A percentile compares a stretch with the other conserved stretches of the same genome.
These are phyloP conservation scores for Pteronura brasiliensis DNA, from an alignment of 2,113 vertebrate species.

Conservation along the genomic window DNA sequence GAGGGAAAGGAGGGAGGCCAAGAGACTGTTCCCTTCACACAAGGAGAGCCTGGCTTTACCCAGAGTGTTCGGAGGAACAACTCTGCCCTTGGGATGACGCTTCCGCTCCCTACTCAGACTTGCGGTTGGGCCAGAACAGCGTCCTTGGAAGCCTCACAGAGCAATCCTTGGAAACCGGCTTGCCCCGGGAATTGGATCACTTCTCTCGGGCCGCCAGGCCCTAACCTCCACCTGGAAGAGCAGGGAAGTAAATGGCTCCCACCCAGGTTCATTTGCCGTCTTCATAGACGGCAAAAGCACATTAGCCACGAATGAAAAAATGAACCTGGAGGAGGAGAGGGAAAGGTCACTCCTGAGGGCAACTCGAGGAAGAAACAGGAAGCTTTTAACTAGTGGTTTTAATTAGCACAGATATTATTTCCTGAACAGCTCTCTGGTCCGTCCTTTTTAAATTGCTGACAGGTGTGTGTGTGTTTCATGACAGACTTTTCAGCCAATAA, in stretches of 20 bases:
- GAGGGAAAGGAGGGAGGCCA: not conserved
- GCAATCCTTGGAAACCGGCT: not conserved
- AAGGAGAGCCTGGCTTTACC: not conserved
- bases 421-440: slow-evolving; percentile 93
- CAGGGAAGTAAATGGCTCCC: not conserved
- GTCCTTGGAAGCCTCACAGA: not conserved
- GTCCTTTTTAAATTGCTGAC: slow-evolving; percentile 96
- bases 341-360: slow-evolving; percentile 87
- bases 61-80: not conserved
- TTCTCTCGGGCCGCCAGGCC: not conserved
- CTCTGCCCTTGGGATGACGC: not conserved
- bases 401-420: slow-evolving; percentile 99
- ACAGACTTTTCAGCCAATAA: slow-evolving; percentile 88
- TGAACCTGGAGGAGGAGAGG: slow-evolving; percentile 66
- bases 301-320: slow-evolving; percentile 78
- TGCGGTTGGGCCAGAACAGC: not conserved
- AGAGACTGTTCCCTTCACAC: not conserved
- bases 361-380: slow-evolving; percentile 92
- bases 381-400: slow-evolving; percentile 99
- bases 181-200: not conserved
- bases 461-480: slow-evolving; percentile 94
- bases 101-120: not conserved
- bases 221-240: not conserved
- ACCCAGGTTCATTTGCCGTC: not conserved
- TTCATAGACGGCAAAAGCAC: slow-evolving; percentile 57